A percentile compares a stretch with the other conserved stretches of the same genome.
These are phyloP conservation scores for Oophaga sylvatica DNA, from an alignment of 2,797 vertebrate genomes.

Conservation along the genomic window DNA sequence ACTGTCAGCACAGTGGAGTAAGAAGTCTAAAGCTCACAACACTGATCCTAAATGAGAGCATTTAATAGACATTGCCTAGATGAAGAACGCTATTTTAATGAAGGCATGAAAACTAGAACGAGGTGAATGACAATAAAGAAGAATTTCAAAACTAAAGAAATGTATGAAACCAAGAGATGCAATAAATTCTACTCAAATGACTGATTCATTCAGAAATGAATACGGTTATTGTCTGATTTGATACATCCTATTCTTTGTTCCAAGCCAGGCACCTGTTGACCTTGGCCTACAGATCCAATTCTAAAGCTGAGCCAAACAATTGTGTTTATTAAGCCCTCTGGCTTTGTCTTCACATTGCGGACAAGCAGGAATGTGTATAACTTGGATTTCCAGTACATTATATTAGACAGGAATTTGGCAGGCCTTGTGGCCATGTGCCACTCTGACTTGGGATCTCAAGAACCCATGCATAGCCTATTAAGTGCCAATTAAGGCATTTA, in stretches of 20 bases:
- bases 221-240: constrained; percentile 7
- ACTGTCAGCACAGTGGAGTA: neutral
- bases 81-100: neutral
- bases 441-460: neutral
- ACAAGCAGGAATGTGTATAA: constrained; percentile 20
- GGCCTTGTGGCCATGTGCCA: constrained; percentile 37
- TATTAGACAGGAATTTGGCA: constrained; percentile 30
- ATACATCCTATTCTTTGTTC: constrained; percentile 1
- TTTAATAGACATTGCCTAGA: neutral
- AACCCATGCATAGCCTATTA: neutral
- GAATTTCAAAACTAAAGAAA: neutral
- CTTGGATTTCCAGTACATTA: neutral
- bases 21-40: neutral
- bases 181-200: neutral
- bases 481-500: neutral
- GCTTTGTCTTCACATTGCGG: neutral
- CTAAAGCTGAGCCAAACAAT: constrained; percentile 22
- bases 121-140: neutral
- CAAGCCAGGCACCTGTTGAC: constrained; percentile 38
- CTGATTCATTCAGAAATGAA: neutral
- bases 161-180: neutral
- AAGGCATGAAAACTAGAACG: neutral
- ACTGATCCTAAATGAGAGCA: neutral
- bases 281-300: neutral
- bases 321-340: constrained; percentile 6